Conservation (phyloP, 2,113 vertebrate species). For the Pachyramphus minor region DNA sequence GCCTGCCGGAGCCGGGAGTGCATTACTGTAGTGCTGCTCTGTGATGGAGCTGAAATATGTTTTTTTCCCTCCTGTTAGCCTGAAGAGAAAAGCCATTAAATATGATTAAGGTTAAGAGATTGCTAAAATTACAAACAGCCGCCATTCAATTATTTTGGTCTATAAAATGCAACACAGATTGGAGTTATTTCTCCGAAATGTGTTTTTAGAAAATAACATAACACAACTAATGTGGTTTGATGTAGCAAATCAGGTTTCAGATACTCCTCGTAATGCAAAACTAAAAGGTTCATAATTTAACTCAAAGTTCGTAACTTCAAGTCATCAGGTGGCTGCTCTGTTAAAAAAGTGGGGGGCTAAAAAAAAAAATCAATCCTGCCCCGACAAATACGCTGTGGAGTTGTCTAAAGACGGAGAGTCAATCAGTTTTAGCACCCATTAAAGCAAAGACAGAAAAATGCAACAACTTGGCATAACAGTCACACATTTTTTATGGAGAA, state of each 20-base stretch:
- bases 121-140: slow-evolving; percentile 84
- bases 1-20: slow-evolving; percentile 69
- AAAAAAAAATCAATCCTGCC: slow-evolving; percentile 48
- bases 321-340: slow-evolving; percentile 45
- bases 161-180: slow-evolving; percentile 81
- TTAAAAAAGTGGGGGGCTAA: slow-evolving; percentile 18
- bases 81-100: slow-evolving; percentile 86
- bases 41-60: slow-evolving; percentile 66
- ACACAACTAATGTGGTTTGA: slow-evolving; percentile 79
- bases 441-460: slow-evolving; percentile 43
- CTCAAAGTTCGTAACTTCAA: slow-evolving; percentile 71
- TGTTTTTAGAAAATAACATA: slow-evolving; percentile 82
- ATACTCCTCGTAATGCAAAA: slow-evolving; percentile 71
- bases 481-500: background rate
- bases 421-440: slow-evolving; percentile 72
- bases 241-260: slow-evolving; percentile 78
- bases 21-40: slow-evolving; percentile 48
- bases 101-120: slow-evolving; percentile 87
- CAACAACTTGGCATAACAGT: slow-evolving; percentile 18
- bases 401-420: slow-evolving; percentile 44
- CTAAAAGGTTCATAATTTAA: slow-evolving; percentile 78
- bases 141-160: slow-evolving; percentile 84
- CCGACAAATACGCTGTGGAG: slow-evolving; percentile 49
- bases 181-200: slow-evolving; percentile 82
- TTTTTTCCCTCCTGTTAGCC: slow-evolving; percentile 76